Conservation (phyloP, 2,797 vertebrate genomes). For the Morelia viridis region DNA sequence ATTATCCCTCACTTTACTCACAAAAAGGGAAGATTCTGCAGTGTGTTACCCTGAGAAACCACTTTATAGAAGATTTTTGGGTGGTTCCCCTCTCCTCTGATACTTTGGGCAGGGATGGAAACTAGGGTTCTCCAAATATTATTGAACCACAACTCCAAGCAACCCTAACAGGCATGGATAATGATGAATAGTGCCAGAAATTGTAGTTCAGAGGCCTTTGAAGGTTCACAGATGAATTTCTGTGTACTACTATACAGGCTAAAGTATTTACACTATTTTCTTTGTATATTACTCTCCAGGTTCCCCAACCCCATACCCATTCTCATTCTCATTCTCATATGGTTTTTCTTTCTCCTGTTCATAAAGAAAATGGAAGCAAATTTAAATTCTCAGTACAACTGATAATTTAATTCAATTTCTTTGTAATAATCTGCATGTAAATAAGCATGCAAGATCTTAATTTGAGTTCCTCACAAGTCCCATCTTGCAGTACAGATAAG, state of each 20-base stretch:
- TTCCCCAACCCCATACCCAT: background rate
- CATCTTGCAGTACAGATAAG: slow-evolving; percentile 40
- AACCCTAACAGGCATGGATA: background rate
- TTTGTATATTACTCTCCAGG: background rate
- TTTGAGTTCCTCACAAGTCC: slow-evolving; percentile 57
- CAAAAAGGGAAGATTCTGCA: background rate
- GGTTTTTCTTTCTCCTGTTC: slow-evolving; percentile 36
- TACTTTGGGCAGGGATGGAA: background rate
- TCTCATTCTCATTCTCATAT: background rate
- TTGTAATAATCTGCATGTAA: slow-evolving; percentile 51
- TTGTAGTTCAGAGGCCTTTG: background rate
- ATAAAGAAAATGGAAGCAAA: slow-evolving; percentile 23
- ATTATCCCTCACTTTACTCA: background rate
- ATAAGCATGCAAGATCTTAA: slow-evolving; percentile 53
- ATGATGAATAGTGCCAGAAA: background rate
- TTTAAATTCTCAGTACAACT: slow-evolving; percentile 47
- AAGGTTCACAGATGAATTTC: background rate
- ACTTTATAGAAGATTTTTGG: background rate
- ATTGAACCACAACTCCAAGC: background rate
- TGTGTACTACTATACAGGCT: background rate
- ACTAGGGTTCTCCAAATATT: background rate
- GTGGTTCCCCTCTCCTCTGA: background rate
- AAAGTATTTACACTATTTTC: background rate
- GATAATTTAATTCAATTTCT: slow-evolving; percentile 50
- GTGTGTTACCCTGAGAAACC: background rate